phyloP scores from a whole-genome alignment of 1,140 invertebrate species.

The Drosophila sulfurigaster region DNA sequence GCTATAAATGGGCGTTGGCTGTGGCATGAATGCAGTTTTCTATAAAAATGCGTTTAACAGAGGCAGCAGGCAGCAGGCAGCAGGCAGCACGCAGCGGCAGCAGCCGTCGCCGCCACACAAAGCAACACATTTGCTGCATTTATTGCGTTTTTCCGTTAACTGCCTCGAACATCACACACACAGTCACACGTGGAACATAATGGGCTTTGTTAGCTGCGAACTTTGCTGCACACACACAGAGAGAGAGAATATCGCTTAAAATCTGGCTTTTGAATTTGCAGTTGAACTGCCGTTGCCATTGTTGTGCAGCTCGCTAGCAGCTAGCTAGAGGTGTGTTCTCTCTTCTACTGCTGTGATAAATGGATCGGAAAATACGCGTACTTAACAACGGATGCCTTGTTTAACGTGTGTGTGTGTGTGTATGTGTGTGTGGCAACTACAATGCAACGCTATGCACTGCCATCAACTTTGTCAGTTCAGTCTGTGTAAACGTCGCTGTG shows the following conservation, averaged over 20 bases:
- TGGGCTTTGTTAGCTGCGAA: slow-evolving; percentile 49
- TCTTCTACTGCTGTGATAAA: slow-evolving; percentile 66
- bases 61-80: slow-evolving; percentile 47
- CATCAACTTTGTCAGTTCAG: slow-evolving; percentile 9
- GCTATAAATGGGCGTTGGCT: slow-evolving; percentile 74
- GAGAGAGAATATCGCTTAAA: slow-evolving; percentile 66
- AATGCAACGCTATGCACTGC: background rate
- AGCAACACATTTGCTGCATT: slow-evolving; percentile 83
- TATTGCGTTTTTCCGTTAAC: slow-evolving; percentile 82
- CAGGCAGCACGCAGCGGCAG: slow-evolving; percentile 47
- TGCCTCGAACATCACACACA: slow-evolving; percentile 49
- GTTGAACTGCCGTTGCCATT: slow-evolving; percentile 20
- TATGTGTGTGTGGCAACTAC: slow-evolving; percentile 12
- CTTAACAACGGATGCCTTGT: slow-evolving; percentile 67
- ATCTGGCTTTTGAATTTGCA: slow-evolving; percentile 55
- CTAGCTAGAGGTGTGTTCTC: slow-evolving; percentile 9
- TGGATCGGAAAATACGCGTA: slow-evolving; percentile 82
- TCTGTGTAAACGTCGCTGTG: background rate
- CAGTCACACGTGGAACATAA: slow-evolving; percentile 46
- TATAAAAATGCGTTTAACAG: slow-evolving; percentile 81
- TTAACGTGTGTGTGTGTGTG: slow-evolving; percentile 40
- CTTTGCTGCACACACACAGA: slow-evolving; percentile 6
- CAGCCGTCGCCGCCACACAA: slow-evolving; percentile 49
- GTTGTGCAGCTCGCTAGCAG: slow-evolving; percentile 20
- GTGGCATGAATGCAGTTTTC: slow-evolving; percentile 72